Conservation (phyloP, 2,113 vertebrate genomes). For the Corythoichthys haematopterus region DNA sequence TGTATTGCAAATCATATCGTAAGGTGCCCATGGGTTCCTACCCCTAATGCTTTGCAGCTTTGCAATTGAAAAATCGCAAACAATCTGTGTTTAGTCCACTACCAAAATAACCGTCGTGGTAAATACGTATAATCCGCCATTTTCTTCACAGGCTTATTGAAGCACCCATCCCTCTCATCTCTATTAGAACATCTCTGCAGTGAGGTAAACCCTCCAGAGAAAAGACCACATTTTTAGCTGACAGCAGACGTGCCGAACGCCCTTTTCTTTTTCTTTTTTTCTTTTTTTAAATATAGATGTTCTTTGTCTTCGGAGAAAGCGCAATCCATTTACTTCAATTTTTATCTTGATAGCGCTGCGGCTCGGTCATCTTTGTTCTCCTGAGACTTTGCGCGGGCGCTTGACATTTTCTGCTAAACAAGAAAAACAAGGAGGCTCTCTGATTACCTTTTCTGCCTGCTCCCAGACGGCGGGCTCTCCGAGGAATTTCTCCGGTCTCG, state of each 20-base stretch:
- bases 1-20: too few relatives aligned
- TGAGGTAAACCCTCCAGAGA: conserved; percentile 14
- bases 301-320: conserved; percentile 16
- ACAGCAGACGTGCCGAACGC: conserved; percentile 18
- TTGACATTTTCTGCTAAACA: conserved; percentile 13
- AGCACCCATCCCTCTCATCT: neutral
- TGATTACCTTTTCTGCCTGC: conserved; percentile 87
- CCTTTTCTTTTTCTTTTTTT: conserved; percentile 23
- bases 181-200: neutral
- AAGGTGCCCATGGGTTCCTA: too few relatives aligned
- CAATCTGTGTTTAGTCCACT: too few relatives aligned
- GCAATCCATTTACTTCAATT: conserved; percentile 23
- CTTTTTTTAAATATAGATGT: conserved; percentile 39
- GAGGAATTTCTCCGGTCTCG: conserved; percentile 92
- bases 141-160: neutral
- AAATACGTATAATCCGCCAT: neutral
- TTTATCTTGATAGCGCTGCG: conserved; percentile 25
- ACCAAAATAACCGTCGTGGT: too few relatives aligned
- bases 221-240: conserved; percentile 13
- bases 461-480: conserved; percentile 89
- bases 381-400: neutral
- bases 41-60: too few relatives aligned
- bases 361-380: conserved; percentile 17
- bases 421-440: conserved; percentile 1
- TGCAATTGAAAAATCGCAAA: too few relatives aligned